Evolutionary conservation across 2,113 vertebrate genomes (phyloP).

Genomic region (Vidua chalybeata): DNA sequence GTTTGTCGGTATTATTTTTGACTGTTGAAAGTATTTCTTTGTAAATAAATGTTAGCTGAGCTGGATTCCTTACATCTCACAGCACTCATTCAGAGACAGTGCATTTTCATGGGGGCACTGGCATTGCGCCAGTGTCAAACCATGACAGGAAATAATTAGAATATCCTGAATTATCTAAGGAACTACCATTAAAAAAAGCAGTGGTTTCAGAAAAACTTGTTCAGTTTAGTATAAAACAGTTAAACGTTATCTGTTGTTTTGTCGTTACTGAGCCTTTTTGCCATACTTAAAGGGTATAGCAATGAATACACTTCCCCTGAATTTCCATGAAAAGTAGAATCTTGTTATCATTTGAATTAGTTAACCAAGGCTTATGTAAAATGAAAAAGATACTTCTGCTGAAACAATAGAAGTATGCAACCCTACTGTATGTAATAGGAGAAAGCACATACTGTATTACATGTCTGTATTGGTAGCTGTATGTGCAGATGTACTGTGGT

Average conservation of each 20-base stretch:
- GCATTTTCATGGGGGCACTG: too few species aligned
- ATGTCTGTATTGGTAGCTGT: neutral
- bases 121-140: too few species aligned
- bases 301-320: neutral
- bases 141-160: neutral
- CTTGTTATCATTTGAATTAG: neutral
- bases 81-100: too few species aligned
- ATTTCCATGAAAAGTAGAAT: neutral
- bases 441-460: neutral
- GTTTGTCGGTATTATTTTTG: neutral
- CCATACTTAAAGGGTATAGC: neutral
- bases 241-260: neutral
- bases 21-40: neutral
- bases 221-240: neutral
- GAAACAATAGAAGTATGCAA: neutral
- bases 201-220: neutral
- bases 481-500: neutral
- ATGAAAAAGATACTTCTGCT: neutral
- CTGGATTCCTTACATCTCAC: neutral
- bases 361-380: neutral
- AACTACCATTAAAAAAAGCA: neutral
- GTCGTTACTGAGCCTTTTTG: neutral
- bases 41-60: neutral
- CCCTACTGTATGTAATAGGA: neutral
- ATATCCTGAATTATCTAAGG: neutral